Evolutionary conservation across 2,797 vertebrate species (phyloP), one percentile per base, ranked within the genome.

Genomic region (Pseudopleuronectes americanus): DNA sequence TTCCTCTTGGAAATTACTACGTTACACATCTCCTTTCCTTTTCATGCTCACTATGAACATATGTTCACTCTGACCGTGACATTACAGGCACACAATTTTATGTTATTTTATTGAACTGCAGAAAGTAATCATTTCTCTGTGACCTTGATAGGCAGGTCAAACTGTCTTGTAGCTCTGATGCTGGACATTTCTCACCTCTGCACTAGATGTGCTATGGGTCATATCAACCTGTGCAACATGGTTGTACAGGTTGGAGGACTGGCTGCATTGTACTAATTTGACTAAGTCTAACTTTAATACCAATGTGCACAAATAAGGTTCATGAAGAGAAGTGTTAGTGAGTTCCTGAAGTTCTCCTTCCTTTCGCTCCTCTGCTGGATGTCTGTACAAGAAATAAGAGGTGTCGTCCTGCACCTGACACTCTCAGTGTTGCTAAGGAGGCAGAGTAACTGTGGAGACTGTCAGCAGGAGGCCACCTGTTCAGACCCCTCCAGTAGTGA

Each of bases 371-470:
- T 16, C 7, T 8, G 19, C 19, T 45, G 43, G 17, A 3, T 19
- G 43, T 5, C 43, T 45, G 43, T 19, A 6, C 3, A 4, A 45
- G 16, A 48, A 19, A 2, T 14, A 16, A 41, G 38, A 41, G 3
- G 38, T 13, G 10, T 14, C 4, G 14, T 16, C 38, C 38, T 45
- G 43, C 43, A 45, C 43, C 43, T 19, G 43, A 67, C 47, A 51
- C 28, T 9, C 8, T 71, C 51, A 19, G 23, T 63, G 66, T 61
- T 65, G 41, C 74, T 51, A 58, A 74, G 73, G 69, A 60, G 54
- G 43, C 65, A n/a, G 33, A 59, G 81, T 84, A 63, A 71, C 75
- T 65, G 6, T 16, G 61, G 80, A 68, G 58, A 84, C 58, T n/a
- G 41, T 71, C 67, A 67, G 74, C 68, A 38, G 70, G 70, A 66